Evolutionary conservation across 2,113 vertebrate genomes (phyloP).

Genomic region (Shinisaurus crocodilurus): DNA sequence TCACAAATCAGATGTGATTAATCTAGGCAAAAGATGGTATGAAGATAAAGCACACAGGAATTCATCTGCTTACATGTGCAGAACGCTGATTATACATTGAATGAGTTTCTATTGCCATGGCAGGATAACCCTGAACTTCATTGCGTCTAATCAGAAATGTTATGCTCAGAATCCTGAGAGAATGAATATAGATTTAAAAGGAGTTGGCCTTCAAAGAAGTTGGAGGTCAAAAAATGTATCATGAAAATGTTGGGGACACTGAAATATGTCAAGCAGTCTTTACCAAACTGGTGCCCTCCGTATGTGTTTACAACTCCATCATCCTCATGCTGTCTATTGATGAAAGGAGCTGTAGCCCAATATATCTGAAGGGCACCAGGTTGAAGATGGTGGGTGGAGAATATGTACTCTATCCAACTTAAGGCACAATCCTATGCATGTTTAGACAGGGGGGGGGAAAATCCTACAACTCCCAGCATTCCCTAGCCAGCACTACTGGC

Average conservation of each 20-base stretch:
- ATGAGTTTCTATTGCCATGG: constrained; percentile 35
- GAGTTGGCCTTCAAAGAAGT: constrained; percentile 23
- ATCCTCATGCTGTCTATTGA: too few species aligned
- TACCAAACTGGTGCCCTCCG: too few species aligned
- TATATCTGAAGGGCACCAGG: too few species aligned
- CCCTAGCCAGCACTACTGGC: too few species aligned
- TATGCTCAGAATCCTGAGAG: constrained; percentile 38
- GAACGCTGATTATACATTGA: constrained; percentile 21
- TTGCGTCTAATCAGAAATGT: constrained; percentile 41
- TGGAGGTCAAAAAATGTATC: constrained; percentile 35
- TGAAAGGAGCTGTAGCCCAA: too few species aligned
- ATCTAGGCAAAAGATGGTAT: constrained; percentile 23
- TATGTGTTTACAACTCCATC: too few species aligned
- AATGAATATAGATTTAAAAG: constrained; percentile 32
- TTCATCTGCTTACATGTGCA: constrained; percentile 31
- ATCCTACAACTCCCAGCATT: too few species aligned
- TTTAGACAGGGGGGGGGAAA: too few species aligned
- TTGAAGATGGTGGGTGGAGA: neutral
- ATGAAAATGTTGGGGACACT: neutral
- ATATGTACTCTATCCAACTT: neutral
- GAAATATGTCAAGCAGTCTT: neutral
- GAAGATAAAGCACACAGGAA: constrained; percentile 24
- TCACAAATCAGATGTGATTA: constrained; percentile 38
- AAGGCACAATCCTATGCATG: too few species aligned
- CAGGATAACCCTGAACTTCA: constrained; percentile 27